Percentiles rank a stretch among this genome's conserved stretches.
Evolutionary conservation across 2,797 vertebrate species (phyloP).

Genomic region (Acipenser oxyrinchus): DNA sequence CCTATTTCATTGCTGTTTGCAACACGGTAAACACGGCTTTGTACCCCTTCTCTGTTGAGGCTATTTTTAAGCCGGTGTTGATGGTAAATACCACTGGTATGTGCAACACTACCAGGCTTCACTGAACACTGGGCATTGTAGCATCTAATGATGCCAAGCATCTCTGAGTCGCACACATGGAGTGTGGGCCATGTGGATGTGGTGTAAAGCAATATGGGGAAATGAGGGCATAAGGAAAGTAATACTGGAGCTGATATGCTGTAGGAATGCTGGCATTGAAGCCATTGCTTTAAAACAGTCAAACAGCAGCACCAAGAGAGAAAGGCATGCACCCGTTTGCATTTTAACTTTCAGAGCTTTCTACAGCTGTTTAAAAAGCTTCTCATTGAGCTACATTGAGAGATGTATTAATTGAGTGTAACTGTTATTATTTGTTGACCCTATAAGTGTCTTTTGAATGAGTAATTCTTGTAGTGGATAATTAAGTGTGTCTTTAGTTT

Average conservation of each 20-base stretch:
- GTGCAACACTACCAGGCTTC: slow-evolving; percentile 24
- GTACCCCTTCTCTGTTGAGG: slow-evolving; percentile 13
- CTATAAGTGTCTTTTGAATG: too few species aligned
- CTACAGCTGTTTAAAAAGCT: too few species aligned
- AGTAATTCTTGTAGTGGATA: too few species aligned
- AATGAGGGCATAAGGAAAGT: slow-evolving; percentile 8
- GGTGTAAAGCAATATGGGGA: slow-evolving; percentile 14
- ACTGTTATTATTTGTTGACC: too few species aligned
- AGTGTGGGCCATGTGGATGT: slow-evolving; percentile 6
- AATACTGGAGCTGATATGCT: slow-evolving; percentile 11
- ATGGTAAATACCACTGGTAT: slow-evolving; percentile 26
- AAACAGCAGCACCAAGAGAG: neutral
- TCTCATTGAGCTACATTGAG: neutral
- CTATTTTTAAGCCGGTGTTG: slow-evolving; percentile 36
- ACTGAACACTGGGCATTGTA: neutral
- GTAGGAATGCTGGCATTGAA: slow-evolving; percentile 11
- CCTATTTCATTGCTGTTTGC: slow-evolving; percentile 30
- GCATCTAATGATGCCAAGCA: slow-evolving; percentile 25
- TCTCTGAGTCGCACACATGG: slow-evolving; percentile 11
- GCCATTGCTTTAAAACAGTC: slow-evolving; percentile 12
- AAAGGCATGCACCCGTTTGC: neutral
- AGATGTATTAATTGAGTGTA: slow-evolving; percentile 8
- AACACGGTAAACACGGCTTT: slow-evolving; percentile 17
- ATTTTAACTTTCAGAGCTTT: too few species aligned
- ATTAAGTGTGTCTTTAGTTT: too few species aligned